Evolutionary conservation across 2,888 invertebrate species (phyloP), one percentile per base, ranked within the genome.

Genomic region (Monochamus alternatus): DNA sequence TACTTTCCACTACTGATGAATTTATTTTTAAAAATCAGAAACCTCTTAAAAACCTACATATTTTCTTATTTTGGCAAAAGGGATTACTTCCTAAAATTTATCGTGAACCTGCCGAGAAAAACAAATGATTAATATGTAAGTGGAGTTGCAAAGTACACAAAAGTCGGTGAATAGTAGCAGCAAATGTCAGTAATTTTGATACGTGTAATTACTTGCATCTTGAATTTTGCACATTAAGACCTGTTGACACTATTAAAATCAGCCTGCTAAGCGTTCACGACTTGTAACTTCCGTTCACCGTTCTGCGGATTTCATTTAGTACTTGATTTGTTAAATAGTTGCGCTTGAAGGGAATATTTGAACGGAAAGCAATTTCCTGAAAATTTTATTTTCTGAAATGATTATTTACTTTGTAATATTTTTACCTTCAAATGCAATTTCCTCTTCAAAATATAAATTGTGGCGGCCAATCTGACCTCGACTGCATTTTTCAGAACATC

Each of bases 361-460:
- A 55, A 55, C 55, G 55, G 55, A 55, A 55, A n/a, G 55, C 55
- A 55, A 55, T 55, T 55, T 55, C 55, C 55, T 55, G 55, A 14
- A 55, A 14, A 55, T 55, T 55, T 55, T 55, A 55, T n/a, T 55
- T 55, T 7, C 14, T 3, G 12, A 55, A 55, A 55, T 55, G 55
- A 55, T 14, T 55, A 22, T 55, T 55, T 55, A 14, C 55, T 0
- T 14, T 14, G 55, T 38, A 38, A 38, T 38, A 38, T 38, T 5
- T 38, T 38, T 38, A 5, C 4, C 38, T 7, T 38, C 38, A 38
- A 38, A 7, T 7, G 38, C 4, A 7, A 38, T 38, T 38, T 38
- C 38, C 38, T 38, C 7, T 38, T 4, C 4, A 38, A 38, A 5
- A 38, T 38, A 38, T 38, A 38, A 38, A 38, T 5, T 38, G 38